Percentiles rank a stretch among this genome's conserved stretches.
phyloP scores from a whole-genome alignment of 1,140 invertebrate species.

The Neotoxoptera formosana region DNA sequence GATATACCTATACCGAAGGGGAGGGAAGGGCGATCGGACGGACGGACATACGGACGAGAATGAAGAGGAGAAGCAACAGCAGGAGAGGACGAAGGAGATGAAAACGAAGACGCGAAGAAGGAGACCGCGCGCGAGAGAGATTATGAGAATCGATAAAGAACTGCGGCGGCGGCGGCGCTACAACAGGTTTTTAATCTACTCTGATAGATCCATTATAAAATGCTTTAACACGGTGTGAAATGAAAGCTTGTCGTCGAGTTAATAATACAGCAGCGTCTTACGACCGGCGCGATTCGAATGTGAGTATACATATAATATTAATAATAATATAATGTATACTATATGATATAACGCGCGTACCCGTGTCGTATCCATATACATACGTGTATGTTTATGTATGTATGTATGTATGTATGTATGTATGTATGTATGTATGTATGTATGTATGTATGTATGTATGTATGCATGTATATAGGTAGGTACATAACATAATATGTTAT shows the following conservation, averaged over 20 bases:
- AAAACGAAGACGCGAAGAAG: background rate
- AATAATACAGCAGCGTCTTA: conserved; percentile 43
- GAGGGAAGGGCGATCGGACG: background rate
- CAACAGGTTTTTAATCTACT: conserved; percentile 49
- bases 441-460: no score
- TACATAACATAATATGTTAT: background rate
- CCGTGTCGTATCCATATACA: background rate
- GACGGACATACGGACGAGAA: no score
- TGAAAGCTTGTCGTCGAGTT: conserved; percentile 57
- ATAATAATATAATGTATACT: background rate
- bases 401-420: no score
- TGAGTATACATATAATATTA: background rate
- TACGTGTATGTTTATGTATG: no score
- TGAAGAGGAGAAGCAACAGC: fast-evolving
- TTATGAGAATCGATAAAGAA: conserved; percentile 29
- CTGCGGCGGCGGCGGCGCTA: conserved; percentile 43
- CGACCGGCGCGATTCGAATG: conserved; percentile 13
- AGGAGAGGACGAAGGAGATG: background rate
- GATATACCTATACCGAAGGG: background rate
- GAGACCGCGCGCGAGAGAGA: background rate
- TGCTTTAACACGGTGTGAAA: conserved; percentile 49
- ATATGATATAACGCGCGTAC: background rate
- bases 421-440: background rate
- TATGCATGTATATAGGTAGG: no score
- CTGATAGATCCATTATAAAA: conserved; percentile 48